Evolutionary conservation across 1,140 invertebrate genomes (phyloP), one percentile per base, ranked within the genome.

Genomic region (Drosophila bocqueti): DNA sequence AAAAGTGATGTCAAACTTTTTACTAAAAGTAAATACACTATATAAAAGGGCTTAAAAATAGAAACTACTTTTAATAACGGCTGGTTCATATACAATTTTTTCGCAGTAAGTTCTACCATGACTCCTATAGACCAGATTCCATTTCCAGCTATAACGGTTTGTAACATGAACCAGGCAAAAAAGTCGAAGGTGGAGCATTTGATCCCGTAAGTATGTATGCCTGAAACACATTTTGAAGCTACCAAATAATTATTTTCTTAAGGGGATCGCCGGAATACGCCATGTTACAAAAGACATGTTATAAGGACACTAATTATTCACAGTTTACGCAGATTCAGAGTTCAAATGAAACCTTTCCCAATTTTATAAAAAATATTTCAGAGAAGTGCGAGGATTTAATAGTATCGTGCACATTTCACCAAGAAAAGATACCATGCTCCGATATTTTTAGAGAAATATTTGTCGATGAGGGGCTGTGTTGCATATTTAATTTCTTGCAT

Each of bases 381-480:
- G 58, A 77, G 21, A 83, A 76, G 38, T 91, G 91, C 42, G 55
- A 85, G 26, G 78, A 89, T 29, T 69, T 92, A 61, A 83, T 85
- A 45, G 76, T 92, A 10, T 77, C 73, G 24, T 80, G 76, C 29
- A 66, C 34, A 29, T 83, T 91, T 61, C 79, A 59, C 36, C 58
- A 64, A 24, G 66, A 69, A 50, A 50, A 59, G 11, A n/a, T 91
- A 95, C 0, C 96, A 24, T 97, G 97, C 80, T 93, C 94, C 9
- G 94, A 95, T n/a, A 85, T 96, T 29, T 97, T 97, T 91, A 96
- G 96, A 76, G 95, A 96, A 11, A 95, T 96, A n/a, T 93, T 97
- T 49, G 97, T 96, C 0, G 96, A 97, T 78, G 96, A 97, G 87
- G 97, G 97, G 1, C 94, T 97, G 4, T 97, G 97, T 85, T 97